Base-by-base conservation (phyloP, 2,888 invertebrate species). In the Campopleginae sp. region DNA sequence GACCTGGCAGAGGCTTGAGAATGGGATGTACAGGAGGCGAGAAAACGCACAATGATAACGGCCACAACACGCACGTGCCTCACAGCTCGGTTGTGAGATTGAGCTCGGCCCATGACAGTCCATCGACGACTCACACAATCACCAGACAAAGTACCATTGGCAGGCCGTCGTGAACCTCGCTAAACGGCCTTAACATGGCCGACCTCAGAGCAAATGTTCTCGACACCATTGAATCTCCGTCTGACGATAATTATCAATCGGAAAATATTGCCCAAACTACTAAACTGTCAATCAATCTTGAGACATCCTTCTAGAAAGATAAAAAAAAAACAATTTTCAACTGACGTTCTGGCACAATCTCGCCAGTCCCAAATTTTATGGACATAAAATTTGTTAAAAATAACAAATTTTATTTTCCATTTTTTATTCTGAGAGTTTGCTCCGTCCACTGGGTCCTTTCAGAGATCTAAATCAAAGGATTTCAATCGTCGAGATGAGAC, bases 11-110 rank as follows among this genome's bases (percentile, higher is more conserved):
- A n/a, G 82, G 85, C 42, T 92, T 89, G 79, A 90, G 91, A 63
- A 92, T 91, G 86, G 90, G 85, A 27, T 90, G 88, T 72, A 80
- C 88, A 17, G 88, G 89, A 2, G 89, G 88, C 1, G 89, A 90
- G 17, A 82, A 84, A 0, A 86, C 85, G 7, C 89, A 88, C 5
- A 87, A 90, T 17, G 91, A 92, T 31, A 91, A 90, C 44, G 89
- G 89, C 0, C 71, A 79, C 4, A 89, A 86, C 63, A 85, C 86
- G 1, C 89, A 89, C 58, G 42, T 88, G 8, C 77, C 88, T 61
- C 90, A 89, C 68, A 91, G 89, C 51, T 91, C 91, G n/a, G 78
- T 91, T n/a, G 85, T 90, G 8, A 88, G 90, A 76, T 71, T 91
- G 17, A 91, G 88, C 58, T 92, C 91, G 6, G 87, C 87, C 1